A percentile compares a stretch with the other conserved stretches of the same genome.
These are phyloP conservation scores for Portunus trituberculatus DNA, from an alignment of 1,140 invertebrate species.

Conservation along the genomic window DNA sequence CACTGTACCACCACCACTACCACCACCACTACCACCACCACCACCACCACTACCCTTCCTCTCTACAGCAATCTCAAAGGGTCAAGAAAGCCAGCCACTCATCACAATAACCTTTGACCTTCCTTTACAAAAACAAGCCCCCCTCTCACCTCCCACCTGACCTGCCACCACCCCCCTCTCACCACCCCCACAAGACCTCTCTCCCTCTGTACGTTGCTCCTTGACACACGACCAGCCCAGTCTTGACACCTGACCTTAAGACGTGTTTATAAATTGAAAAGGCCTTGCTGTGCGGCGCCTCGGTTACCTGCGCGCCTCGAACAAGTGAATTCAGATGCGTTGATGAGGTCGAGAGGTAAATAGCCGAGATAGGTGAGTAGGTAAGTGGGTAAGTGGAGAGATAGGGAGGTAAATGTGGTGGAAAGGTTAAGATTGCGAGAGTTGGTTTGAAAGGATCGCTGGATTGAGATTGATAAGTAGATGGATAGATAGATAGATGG, in stretches of 20 bases:
- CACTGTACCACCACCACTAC: too few relatives aligned
- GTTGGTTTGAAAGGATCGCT: background rate
- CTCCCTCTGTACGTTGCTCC: too few relatives aligned
- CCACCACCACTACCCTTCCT: too few relatives aligned
- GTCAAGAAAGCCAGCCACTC: background rate
- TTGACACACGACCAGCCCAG: too few relatives aligned
- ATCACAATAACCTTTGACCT: background rate
- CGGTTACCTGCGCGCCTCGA: background rate
- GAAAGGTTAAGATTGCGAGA: background rate
- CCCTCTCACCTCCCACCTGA: background rate
- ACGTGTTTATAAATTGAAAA: background rate
- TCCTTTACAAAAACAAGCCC: background rate
- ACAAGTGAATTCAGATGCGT: background rate
- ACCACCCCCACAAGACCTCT: too few relatives aligned
- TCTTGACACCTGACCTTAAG: background rate
- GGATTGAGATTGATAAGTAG: background rate
- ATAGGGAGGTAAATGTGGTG: too few relatives aligned
- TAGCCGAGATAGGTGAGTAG: background rate
- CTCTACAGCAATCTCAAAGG: background rate
- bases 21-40: too few relatives aligned
- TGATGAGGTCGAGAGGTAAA: background rate
- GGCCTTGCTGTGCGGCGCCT: background rate
- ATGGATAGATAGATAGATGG: background rate
- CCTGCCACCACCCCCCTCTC: too few relatives aligned
- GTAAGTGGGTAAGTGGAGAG: background rate